These are phyloP conservation scores for Chloroclystis v-ata DNA, from an alignment of 2,888 invertebrate genomes.

Conservation along the genomic window DNA sequence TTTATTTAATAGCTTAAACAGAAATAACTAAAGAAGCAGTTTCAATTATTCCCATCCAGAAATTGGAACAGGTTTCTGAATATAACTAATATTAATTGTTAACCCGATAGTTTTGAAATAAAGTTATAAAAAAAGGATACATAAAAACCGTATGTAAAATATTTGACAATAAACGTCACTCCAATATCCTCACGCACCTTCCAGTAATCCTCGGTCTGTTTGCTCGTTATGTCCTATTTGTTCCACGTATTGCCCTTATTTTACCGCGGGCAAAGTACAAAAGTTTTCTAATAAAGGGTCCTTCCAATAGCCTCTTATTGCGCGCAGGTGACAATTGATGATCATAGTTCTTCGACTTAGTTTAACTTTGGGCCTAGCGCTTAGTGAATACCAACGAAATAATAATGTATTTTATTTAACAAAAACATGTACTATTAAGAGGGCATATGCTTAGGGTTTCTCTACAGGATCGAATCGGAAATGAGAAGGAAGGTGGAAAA, in stretches of 20 bases:
- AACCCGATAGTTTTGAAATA: too few relatives aligned
- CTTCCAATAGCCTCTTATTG: conserved; percentile 70
- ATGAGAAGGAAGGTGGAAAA: too few relatives aligned
- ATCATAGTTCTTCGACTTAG: conserved; percentile 65
- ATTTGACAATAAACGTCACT: background rate
- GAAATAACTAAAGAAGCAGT: too few relatives aligned
- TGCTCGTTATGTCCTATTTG: conserved; percentile 69
- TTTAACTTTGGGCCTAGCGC: conserved; percentile 39
- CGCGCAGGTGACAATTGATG: conserved; percentile 75
- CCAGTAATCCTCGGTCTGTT: conserved; percentile 34
- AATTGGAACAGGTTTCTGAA: too few relatives aligned
- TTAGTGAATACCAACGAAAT: conserved; percentile 21
- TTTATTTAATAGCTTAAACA: too few relatives aligned
- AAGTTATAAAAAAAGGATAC: too few relatives aligned
- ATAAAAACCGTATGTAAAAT: too few relatives aligned
- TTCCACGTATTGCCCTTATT: conserved; percentile 71
- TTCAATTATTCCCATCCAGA: too few relatives aligned
- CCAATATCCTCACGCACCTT: background rate
- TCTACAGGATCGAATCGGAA: too few relatives aligned
- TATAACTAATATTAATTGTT: too few relatives aligned
- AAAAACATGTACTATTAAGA: too few relatives aligned
- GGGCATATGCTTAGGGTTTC: too few relatives aligned
- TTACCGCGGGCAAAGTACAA: conserved; percentile 54
- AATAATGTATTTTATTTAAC: background rate
- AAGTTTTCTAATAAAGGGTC: conserved; percentile 76